These are phyloP conservation scores for Euborellia annulipes DNA, from an alignment of 1,140 invertebrate species.

Conservation along the genomic window DNA sequence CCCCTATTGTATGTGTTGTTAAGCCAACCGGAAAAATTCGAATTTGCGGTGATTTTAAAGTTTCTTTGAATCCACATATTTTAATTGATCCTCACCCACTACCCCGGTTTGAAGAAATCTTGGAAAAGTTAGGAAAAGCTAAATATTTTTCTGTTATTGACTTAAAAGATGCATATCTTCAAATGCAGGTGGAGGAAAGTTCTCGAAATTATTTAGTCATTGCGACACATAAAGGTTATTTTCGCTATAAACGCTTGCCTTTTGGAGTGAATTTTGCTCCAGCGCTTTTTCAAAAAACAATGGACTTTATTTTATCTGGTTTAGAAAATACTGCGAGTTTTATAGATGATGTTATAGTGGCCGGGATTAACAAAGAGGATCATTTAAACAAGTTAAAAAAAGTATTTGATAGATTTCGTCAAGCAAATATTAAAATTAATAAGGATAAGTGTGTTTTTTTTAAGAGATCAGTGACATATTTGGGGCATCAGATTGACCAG, in stretches of 20 bases:
- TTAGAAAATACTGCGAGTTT: conserved; percentile 13
- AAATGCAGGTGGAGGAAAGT: not conserved
- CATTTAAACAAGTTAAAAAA: conserved; percentile 15
- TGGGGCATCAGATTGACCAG: conserved; percentile 21
- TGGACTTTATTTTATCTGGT: conserved; percentile 22
- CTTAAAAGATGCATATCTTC: conserved; percentile 13
- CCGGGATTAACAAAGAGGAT: conserved; percentile 14
- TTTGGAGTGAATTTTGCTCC: conserved; percentile 21
- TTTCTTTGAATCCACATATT: conserved; percentile 7
- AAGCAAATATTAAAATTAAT: conserved; percentile 14
- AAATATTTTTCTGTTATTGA: too few relatives aligned
- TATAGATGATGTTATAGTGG: conserved; percentile 25
- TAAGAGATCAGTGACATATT: conserved; percentile 15
- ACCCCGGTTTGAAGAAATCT: too few relatives aligned
- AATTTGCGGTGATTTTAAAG: conserved; percentile 20
- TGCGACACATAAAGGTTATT: conserved; percentile 21
- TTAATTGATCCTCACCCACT: too few relatives aligned
- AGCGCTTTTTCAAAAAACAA: conserved; percentile 27
- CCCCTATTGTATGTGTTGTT: conserved; percentile 24
- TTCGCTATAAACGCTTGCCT: conserved; percentile 20
- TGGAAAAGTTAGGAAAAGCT: too few relatives aligned
- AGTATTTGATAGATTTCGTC: conserved; percentile 14
- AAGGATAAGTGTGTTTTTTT: conserved; percentile 20
- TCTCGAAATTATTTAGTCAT: not conserved
- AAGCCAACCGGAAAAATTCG: conserved; percentile 22